Evolutionary conservation across 2,113 vertebrate genomes (phyloP), one percentile per base, ranked within the genome.

Genomic region (Thalassoma bifasciatum): DNA sequence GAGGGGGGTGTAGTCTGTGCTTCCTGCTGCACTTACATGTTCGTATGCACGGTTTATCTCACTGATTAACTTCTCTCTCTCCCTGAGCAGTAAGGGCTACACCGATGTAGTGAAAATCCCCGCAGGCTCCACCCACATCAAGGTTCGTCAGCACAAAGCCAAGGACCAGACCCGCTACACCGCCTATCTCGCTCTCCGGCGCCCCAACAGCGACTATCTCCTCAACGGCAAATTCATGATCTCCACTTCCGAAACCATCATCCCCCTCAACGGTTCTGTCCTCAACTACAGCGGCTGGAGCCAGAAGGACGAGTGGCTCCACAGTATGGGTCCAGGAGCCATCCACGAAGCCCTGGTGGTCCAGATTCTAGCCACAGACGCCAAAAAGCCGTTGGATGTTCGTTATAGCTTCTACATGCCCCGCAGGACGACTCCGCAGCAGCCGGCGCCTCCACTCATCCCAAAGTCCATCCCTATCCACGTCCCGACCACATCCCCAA

Each of bases 271-370:
- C 0, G 96, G 98, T 30, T 96, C 96, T 0, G 95, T 98, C 72
- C 95, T 99, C 86, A 99, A 99, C 94, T 99, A 99, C 91, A 99
- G 96, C 0, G 98, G 98, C 17, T 99, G 98, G 98, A 99, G 96
- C 84, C 97, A 99, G 67, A 91, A 86, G 54, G 97, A 99, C 0
- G 98, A 99, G 79, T 96, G 94, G 83, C 81, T 99, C 72, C 96
- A 99, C 40, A 95, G 96, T 34, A 96, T 99, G 96, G 98, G 97
- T 49, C 97, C 97, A 12, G 93, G 96, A 0, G 94, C 96, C 62
- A 93, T 97, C 0, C 94, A 91, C 24, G 97, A 99, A 64, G 83
- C 93, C 26, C 86, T 99, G 3, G 91, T 96, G 1, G 90, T 98
- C 50, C 98, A 99, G 91, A 96, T 99, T 68, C 93, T 99, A 19